A percentile compares a stretch with the other conserved stretches of the same genome.
These are phyloP conservation scores for Peromyscus aztecus DNA, from an alignment of 2,797 vertebrate genomes.

Conservation along the genomic window DNA sequence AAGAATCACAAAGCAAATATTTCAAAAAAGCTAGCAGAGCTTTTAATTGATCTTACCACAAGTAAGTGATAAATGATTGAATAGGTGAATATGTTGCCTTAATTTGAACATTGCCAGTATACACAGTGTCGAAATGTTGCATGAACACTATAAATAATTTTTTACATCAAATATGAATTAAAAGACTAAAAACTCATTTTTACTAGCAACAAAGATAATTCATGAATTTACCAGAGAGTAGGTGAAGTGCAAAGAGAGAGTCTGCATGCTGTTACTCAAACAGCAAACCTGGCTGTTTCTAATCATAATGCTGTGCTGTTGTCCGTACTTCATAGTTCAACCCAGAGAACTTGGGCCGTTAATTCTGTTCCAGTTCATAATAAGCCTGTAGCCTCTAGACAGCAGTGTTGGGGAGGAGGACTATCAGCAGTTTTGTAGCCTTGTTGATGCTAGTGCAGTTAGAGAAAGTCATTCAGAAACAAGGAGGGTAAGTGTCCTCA, in stretches of 20 bases:
- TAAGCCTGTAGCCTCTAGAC: not conserved
- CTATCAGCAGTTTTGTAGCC: not conserved
- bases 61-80: not conserved
- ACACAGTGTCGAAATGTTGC: not conserved
- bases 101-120: not conserved
- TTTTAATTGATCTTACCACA: not conserved
- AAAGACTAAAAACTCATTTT: not conserved
- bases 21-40: not conserved
- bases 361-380: not conserved
- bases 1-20: not conserved
- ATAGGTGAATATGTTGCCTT: not conserved
- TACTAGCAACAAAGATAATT: not conserved
- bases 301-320: not conserved
- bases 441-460: not conserved
- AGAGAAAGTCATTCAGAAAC: slow-evolving; percentile 4
- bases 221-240: not conserved
- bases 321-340: not conserved
- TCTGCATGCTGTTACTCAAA: not conserved
- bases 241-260: not conserved
- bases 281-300: not conserved
- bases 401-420: not conserved
- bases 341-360: not conserved
- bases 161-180: not conserved
- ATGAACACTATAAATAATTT: too few relatives aligned
- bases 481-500: slow-evolving; percentile 51